Conservation (phyloP, 1,140 invertebrate genomes). For the Lasaia peninsularis region DNA sequence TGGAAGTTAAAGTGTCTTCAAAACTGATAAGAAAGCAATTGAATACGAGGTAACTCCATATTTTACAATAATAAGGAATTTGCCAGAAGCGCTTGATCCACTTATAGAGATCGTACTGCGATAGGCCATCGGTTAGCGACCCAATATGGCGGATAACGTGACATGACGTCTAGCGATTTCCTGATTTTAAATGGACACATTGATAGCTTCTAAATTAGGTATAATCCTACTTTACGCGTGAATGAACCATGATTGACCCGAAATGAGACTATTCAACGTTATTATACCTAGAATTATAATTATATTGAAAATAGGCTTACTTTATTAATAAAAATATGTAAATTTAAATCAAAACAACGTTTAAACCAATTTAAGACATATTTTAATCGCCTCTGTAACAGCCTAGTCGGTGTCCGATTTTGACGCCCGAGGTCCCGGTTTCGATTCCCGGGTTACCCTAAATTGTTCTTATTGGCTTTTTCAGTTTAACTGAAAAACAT, state of each 20-base stretch:
- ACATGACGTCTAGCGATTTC: constrained; percentile 12
- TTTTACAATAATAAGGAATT: constrained; percentile 6
- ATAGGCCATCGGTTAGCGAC: constrained; percentile 7
- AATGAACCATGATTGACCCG: not conserved
- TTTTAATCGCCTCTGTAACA: too few relatives aligned
- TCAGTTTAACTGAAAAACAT: too few relatives aligned
- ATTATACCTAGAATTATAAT: too few relatives aligned
- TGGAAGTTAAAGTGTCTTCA: not conserved
- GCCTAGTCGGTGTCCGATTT: too few relatives aligned
- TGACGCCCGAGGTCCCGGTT: too few relatives aligned
- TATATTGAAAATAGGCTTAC: too few relatives aligned
- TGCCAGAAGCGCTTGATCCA: constrained; percentile 6
- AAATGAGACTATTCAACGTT: not conserved
- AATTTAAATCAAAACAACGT: too few relatives aligned
- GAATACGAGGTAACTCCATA: not conserved
- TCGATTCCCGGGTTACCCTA: too few relatives aligned
- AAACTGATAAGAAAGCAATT: not conserved
- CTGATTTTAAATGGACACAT: constrained; percentile 9
- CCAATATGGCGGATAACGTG: constrained; percentile 10
- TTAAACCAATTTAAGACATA: too few relatives aligned
- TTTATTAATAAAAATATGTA: too few relatives aligned
- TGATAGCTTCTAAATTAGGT: not conserved
- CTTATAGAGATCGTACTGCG: constrained; percentile 2
- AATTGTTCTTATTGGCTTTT: too few relatives aligned
- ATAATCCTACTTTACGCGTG: not conserved